Conservation (phyloP, 2,888 invertebrate species). For the Melipona bicolor region DNA sequence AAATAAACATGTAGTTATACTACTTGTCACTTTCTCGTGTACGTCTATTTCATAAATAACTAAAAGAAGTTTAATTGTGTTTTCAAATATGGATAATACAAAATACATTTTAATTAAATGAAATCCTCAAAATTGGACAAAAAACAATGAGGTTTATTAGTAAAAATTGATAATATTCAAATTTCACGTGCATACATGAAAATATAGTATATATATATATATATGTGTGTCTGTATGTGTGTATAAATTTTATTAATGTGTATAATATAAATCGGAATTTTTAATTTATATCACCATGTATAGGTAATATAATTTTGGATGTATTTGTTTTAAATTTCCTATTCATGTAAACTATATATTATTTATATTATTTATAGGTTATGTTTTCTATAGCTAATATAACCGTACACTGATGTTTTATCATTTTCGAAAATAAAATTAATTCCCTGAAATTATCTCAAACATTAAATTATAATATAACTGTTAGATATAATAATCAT, state of each 20-base stretch:
- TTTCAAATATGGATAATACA: neutral
- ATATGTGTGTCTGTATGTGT: neutral
- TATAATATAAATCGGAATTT: conserved; percentile 2
- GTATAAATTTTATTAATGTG: conserved; percentile 22
- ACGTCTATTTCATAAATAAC: neutral
- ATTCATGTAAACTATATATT: neutral
- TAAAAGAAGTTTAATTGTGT: neutral
- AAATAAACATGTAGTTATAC: conserved; percentile 1
- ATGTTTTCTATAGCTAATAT: conserved; percentile 9
- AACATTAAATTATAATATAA: no score
- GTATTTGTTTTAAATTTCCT: neutral
- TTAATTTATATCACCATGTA: conserved; percentile 42
- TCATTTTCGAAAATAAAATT: neutral
- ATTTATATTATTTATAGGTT: conserved; percentile 29
- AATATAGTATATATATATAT: neutral
- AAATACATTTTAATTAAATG: neutral
- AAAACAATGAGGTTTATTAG: conserved; percentile 23
- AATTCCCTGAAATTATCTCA: neutral
- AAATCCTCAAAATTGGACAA: conserved; percentile 10
- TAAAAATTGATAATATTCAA: conserved; percentile 25
- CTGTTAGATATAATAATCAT: neutral
- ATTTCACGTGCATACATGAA: neutral
- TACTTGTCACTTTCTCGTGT: neutral
- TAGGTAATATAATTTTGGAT: conserved; percentile 44
- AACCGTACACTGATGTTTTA: neutral